Evolutionary conservation across 2,113 vertebrate species (phyloP).

Genomic region (Sitta europaea): DNA sequence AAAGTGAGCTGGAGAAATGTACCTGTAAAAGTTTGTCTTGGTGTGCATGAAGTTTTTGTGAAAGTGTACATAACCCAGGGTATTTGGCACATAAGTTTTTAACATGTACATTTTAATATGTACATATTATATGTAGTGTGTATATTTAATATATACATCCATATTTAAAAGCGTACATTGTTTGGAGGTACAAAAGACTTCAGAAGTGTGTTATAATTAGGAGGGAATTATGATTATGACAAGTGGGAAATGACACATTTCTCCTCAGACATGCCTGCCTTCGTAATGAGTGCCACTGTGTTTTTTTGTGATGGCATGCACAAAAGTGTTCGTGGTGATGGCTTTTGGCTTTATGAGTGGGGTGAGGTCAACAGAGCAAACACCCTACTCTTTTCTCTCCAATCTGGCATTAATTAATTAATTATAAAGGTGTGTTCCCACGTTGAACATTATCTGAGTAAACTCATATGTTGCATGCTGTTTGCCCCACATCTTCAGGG

Average conservation of each 20-base stretch:
- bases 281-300: fast-evolving
- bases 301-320: neutral
- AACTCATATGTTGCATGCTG: neutral
- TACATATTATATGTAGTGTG: neutral
- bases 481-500: neutral
- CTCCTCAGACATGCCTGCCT: neutral
- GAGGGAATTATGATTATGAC: neutral
- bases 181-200: neutral
- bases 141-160: neutral
- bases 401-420: neutral
- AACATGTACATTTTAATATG: neutral
- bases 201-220: neutral
- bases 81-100: neutral
- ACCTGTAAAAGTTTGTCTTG: neutral
- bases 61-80: neutral
- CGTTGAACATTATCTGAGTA: fast-evolving
- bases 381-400: neutral
- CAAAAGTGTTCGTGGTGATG: fast-evolving
- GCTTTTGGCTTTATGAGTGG: neutral
- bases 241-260: neutral
- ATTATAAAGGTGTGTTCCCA: neutral
- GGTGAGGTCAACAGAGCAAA: neutral
- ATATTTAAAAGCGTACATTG: neutral
- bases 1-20: neutral
- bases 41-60: neutral